These are phyloP conservation scores for Acomys russatus DNA, from an alignment of 2,797 vertebrate genomes.

Conservation along the genomic window DNA sequence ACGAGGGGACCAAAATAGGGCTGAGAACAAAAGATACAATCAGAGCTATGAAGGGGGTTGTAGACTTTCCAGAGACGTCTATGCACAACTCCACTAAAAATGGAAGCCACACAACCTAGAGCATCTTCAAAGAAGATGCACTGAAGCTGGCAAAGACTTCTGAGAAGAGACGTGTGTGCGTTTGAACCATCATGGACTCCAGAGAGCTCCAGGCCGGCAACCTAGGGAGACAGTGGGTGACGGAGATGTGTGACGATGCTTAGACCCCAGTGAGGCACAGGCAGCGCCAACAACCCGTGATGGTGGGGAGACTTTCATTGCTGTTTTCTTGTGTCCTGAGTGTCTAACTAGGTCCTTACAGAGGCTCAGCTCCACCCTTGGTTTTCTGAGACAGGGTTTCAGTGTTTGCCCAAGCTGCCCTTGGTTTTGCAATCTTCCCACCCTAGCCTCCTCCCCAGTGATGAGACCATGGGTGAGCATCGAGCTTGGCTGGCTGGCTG, in stretches of 20 bases:
- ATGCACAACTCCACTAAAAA: constrained; percentile 64
- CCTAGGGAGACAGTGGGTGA: neutral
- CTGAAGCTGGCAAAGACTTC: neutral
- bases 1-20: constrained; percentile 77
- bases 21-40: constrained; percentile 74
- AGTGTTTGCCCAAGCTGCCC: neutral
- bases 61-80: constrained; percentile 45
- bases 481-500: neutral
- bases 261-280: neutral
- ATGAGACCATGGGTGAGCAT: neutral
- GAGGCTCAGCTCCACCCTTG: neutral
- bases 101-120: constrained; percentile 25
- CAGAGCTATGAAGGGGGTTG: constrained; percentile 69
- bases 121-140: constrained; percentile 41
- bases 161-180: neutral
- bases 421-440: neutral
- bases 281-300: neutral
- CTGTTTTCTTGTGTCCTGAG: neutral
- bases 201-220: neutral
- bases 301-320: neutral
- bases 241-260: neutral
- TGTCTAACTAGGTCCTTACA: neutral
- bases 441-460: neutral
- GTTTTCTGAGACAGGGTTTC: neutral
- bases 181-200: neutral